Conservation (phyloP, 2,113 vertebrate genomes). For the Saiga tatarica region DNA sequence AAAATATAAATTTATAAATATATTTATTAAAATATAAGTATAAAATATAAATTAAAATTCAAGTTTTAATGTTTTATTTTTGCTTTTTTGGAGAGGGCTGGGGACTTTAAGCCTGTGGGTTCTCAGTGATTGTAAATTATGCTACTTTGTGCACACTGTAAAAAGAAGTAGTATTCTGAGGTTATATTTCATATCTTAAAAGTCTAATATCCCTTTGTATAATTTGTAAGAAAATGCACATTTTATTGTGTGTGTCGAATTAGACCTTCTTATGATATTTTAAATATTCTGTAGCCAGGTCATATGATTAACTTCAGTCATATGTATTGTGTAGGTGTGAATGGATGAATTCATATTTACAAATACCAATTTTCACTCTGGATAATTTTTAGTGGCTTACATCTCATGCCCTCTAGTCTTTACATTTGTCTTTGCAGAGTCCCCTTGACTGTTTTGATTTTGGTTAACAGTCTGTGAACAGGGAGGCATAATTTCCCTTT, state of each 20-base stretch:
- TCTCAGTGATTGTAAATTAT: background rate
- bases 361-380: background rate
- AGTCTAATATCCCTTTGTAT: background rate
- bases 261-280: background rate
- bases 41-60: background rate
- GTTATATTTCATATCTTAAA: background rate
- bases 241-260: background rate
- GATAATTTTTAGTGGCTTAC: background rate
- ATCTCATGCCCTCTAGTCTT: background rate
- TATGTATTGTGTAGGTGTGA: background rate
- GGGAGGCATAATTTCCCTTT: background rate
- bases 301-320: background rate
- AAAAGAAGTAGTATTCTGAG: background rate
- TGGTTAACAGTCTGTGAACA: slow-evolving; percentile 33
- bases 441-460: background rate
- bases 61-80: background rate
- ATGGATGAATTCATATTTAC: background rate
- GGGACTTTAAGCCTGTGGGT: background rate
- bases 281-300: background rate
- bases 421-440: background rate
- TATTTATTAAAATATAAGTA: no score
- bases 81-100: background rate
- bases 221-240: background rate
- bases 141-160: no score
- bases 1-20: background rate